Evolutionary conservation across 2,888 invertebrate genomes (phyloP).

Genomic region (Eupsilia transversa): DNA sequence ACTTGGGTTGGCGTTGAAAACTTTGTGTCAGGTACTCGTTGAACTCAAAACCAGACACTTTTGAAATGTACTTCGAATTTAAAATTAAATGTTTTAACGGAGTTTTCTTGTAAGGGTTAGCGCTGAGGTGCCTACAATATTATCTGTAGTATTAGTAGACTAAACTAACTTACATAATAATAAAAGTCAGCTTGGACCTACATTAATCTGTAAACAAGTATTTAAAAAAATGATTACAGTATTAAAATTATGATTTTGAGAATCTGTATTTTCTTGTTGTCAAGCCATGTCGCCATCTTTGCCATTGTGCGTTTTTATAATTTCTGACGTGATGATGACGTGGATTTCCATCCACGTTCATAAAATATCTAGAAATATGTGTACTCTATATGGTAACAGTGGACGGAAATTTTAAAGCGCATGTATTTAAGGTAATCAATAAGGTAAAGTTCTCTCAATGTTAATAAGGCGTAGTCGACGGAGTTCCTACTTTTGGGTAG

Average conservation of each 20-base stretch:
- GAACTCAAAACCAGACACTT: constrained; percentile 53
- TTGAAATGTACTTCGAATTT: constrained; percentile 60
- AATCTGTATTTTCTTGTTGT: not conserved
- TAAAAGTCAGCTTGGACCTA: no score
- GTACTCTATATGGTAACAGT: no score
- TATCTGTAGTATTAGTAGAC: not conserved
- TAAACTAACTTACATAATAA: not conserved
- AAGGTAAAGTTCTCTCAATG: no score
- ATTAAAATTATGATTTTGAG: not conserved
- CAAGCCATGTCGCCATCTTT: not conserved
- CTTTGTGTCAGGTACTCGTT: constrained; percentile 67
- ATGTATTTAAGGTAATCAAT: no score
- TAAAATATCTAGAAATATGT: not conserved
- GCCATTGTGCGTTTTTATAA: not conserved
- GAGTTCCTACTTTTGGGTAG: no score
- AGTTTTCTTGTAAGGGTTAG: constrained; percentile 20
- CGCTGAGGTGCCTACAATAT: not conserved
- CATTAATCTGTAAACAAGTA: no score
- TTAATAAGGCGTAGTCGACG: no score
- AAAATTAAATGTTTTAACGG: constrained; percentile 62
- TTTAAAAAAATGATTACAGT: no score
- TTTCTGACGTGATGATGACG: no score
- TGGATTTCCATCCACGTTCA: no score
- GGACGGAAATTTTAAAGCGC: no score
- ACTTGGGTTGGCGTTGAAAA: constrained; percentile 72